phyloP scores from a whole-genome alignment of 2,113 vertebrate species.

The Sylvietta virens region DNA sequence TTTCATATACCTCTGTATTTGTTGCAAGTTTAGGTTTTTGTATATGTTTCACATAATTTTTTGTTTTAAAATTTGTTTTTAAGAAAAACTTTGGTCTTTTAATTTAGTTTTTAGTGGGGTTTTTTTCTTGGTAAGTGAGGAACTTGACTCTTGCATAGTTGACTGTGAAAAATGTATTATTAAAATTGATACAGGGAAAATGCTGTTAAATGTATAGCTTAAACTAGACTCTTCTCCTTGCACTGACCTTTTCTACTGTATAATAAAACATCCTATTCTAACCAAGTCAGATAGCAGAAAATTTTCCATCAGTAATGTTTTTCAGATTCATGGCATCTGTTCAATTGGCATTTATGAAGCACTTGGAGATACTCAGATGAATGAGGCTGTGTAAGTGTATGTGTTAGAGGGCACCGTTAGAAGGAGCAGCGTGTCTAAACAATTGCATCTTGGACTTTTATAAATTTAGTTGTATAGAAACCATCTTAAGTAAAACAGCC shows the following conservation, averaged over 20 bases:
- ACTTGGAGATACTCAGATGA: background rate
- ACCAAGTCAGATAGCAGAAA: constrained; percentile 2
- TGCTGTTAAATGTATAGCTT: background rate
- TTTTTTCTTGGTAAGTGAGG: background rate
- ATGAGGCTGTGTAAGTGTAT: background rate
- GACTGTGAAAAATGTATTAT: background rate
- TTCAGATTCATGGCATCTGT: constrained; percentile 6
- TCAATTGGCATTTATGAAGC: constrained; percentile 11
- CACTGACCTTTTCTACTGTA: background rate
- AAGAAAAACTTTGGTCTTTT: background rate
- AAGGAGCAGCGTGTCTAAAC: background rate
- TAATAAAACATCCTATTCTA: background rate
- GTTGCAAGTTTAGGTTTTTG: background rate
- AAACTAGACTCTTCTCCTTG: background rate
- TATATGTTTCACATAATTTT: background rate
- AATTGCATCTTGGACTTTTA: background rate
- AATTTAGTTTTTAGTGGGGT: background rate
- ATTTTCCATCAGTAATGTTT: background rate
- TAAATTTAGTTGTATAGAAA: background rate
- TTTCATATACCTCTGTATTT: background rate
- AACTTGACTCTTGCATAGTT: background rate
- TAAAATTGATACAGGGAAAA: background rate
- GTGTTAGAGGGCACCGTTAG: background rate
- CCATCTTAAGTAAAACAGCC: background rate
- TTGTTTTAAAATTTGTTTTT: background rate